Conservation (phyloP, 2,797 vertebrate genomes). For the Scolopax bukidnonensis region DNA sequence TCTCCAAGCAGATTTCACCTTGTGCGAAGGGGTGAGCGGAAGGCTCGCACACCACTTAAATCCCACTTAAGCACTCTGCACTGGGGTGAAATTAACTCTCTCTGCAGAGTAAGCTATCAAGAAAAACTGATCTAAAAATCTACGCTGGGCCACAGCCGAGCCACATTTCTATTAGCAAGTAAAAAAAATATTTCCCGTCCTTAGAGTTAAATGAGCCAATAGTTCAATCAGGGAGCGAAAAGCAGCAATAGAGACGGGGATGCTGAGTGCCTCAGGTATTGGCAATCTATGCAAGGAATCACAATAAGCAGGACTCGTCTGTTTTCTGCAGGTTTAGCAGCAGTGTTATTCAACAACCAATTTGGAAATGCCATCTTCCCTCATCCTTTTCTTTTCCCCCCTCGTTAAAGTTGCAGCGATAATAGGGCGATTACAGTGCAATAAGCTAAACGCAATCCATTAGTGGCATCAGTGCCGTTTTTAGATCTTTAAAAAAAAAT, state of each 20-base stretch:
- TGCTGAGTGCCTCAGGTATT: conserved; percentile 53
- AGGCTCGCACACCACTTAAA: not conserved
- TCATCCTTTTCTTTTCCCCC: conserved; percentile 16
- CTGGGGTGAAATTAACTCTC: conserved; percentile 53
- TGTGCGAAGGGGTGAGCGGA: conserved; percentile 9
- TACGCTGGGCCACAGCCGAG: not conserved
- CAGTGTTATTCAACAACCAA: conserved; percentile 54
- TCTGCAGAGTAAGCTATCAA: conserved; percentile 42
- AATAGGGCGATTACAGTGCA: conserved; percentile 69
- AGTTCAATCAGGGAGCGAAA: conserved; percentile 48
- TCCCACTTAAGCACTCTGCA: conserved; percentile 44
- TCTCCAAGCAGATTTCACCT: conserved; percentile 28
- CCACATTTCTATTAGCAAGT: conserved; percentile 49
- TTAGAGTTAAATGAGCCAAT: conserved; percentile 67
- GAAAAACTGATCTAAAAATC: conserved; percentile 51
- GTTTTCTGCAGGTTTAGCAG: conserved; percentile 11
- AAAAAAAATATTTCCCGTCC: conserved; percentile 64
- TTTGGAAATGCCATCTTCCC: conserved; percentile 63
- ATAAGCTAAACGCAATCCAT: conserved; percentile 66
- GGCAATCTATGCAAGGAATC: conserved; percentile 61
- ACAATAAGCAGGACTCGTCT: conserved; percentile 30
- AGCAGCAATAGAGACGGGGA: conserved; percentile 23
- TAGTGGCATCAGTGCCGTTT: conserved; percentile 42
- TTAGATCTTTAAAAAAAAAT: conserved; percentile 38
- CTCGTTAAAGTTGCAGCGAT: conserved; percentile 51